Conservation (phyloP, 92 coral and sea anemone species). For the Siderastrea siderea region DNA sequence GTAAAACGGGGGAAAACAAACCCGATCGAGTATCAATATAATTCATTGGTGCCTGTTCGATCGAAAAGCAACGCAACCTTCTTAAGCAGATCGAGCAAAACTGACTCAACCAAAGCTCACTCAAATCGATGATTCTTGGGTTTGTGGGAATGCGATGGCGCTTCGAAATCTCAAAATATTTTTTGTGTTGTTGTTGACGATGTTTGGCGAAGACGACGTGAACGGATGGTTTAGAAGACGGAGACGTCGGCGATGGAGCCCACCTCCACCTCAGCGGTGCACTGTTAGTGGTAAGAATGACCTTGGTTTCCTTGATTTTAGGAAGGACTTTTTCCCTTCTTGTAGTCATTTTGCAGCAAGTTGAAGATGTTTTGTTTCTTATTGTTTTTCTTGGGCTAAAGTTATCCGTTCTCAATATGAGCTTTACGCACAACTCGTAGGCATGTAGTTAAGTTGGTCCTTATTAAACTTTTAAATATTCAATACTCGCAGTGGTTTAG, state of each 20-base stretch:
- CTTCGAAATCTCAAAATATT: neutral
- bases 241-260: conserved; percentile 73
- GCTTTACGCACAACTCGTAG: too few species aligned
- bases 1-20: neutral
- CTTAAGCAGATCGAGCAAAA: neutral
- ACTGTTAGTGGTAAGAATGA: conserved; percentile 65
- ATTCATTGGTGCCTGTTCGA: neutral
- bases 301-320: too few species aligned
- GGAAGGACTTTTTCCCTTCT: too few species aligned
- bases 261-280: conserved; percentile 81
- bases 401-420: too few species aligned
- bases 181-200: conserved; percentile 10
- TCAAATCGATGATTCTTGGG: neutral
- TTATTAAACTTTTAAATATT: too few species aligned
- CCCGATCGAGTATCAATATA: neutral
- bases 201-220: conserved; percentile 27
- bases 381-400: too few species aligned
- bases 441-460: too few species aligned
- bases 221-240: conserved; percentile 61
- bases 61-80: neutral
- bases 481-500: too few species aligned
- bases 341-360: too few species aligned
- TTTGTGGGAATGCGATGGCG: neutral
- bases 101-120: neutral
- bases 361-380: too few species aligned